Evolutionary conservation across 2,113 vertebrate species (phyloP), one percentile per base, ranked within the genome.

Genomic region (Cheirogaleus medius): DNA sequence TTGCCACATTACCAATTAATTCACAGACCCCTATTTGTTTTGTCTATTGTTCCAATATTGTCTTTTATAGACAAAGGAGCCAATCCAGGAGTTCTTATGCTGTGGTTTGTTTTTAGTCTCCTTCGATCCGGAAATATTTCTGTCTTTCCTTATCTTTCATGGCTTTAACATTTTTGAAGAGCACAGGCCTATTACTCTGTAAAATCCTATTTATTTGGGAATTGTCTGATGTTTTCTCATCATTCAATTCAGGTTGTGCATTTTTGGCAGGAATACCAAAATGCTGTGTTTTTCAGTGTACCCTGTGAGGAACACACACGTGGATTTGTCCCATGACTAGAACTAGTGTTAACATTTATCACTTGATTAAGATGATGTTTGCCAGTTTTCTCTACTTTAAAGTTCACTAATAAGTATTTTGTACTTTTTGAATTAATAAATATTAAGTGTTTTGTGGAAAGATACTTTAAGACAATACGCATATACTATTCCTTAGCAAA

Each of bases 61-160:
- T 66, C 60, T 71, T 85, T 54, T 92, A 23, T 20, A 68, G 82
- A 87, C 66, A 91, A 91, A 96, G 42, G n/a, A 77, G n/a, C 49
- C 60, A 60, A 37, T 39, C 39, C 63, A 39, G 47, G 54, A 80
- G 27, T 25, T 92, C 27, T 47, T 29, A 77, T 0, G 7, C 39
- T 84, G 44, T 20, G 8, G 44, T 66, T 74, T 56, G 85, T 87
- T 37, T 93, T 6, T 29, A 34, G 25, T 81, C 49, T 82, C 25
- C 20, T 90, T 94, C 18, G 15, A 71, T 54, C 32, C 77, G 42
- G n/a, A 88, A 52, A 47, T 83, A 29, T 68, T 86, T 82, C 29
- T 74, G 20, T 60, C 68, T 87, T 69, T 44, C 23, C 47, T 90
- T 87, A 52, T 44, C 74, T 83, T 78, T 63, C 25, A 71, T 5